Evolutionary conservation across 37 sponge, comb jelly and placozoan genomes (phyloP), one percentile per base, ranked within the genome.

Genomic region (Cladorhizidae sp.): DNA sequence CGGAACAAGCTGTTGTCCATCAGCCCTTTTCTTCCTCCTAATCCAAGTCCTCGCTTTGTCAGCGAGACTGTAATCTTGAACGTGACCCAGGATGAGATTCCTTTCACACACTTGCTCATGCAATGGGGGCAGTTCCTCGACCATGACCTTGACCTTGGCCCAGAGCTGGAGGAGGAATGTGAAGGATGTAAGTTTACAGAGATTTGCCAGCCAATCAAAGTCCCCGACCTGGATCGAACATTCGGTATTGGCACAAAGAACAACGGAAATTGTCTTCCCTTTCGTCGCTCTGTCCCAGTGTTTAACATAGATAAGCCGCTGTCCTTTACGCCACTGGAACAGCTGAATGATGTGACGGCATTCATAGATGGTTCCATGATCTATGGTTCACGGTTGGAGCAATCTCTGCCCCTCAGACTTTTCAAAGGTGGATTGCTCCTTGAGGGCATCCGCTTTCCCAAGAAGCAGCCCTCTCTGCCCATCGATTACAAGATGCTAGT

Each of bases 41-140:
- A 67, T 35, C 97, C 97, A 32, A 89, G 89, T 83, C 63, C 89
- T 22, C 73, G 89, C 11, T 31, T 74, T 23, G 61, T 89, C 68
- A 89, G 89, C 35, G 31, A 62, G 23, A 67, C 88, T 32, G 42
- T 88, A 5, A 64, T 81, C 65, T 33, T 40, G 18, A 73, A 74
- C 37, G 55, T 72, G 33, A 50, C 74, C 12, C 50, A 58, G 33
- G 85, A 85, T 15, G 85, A 85, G 70, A 28, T 64, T 15, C 79
- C 70, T 7, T 80, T 90, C 45, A 92, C 92, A 11, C 94, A 91
- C 77, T 64, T 97, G 38, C 86, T 92, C 76, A 94, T 97, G 92
- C 97, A 97, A 73, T 97, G 85, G 85, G 97, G 97, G 7, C 97
- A 97, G 78, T 97, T 93, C 70, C 80, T 97, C 25, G 97, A 97